These are phyloP conservation scores for Drosophila malerkotliana DNA, from an alignment of 1,140 invertebrate genomes.

Conservation along the genomic window DNA sequence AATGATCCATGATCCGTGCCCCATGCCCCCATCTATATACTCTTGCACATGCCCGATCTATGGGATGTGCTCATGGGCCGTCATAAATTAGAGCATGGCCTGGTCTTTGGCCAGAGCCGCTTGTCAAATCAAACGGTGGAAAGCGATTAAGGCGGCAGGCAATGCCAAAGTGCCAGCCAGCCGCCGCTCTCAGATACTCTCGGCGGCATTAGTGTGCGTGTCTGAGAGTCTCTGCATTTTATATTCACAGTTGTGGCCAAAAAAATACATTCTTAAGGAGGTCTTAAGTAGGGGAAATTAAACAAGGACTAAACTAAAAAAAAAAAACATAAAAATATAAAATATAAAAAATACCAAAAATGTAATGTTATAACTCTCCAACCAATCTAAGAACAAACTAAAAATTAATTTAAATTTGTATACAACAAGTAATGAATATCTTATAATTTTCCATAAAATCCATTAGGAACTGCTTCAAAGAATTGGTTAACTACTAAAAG, in stretches of 20 bases:
- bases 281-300: too few relatives aligned
- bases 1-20: conserved; percentile 51
- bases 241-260: conserved; percentile 3
- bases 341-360: too few relatives aligned
- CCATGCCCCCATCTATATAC: conserved; percentile 16
- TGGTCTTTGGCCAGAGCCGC: conserved; percentile 47
- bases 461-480: too few relatives aligned
- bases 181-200: conserved; percentile 28
- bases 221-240: conserved; percentile 10
- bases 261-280: not conserved
- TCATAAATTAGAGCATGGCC: conserved; percentile 70
- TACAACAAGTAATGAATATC: too few relatives aligned
- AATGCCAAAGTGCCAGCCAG: conserved; percentile 61
- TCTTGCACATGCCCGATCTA: conserved; percentile 1
- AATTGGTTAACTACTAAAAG: too few relatives aligned
- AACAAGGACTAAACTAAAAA: too few relatives aligned
- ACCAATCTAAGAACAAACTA: too few relatives aligned
- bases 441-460: too few relatives aligned
- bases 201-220: conserved; percentile 19
- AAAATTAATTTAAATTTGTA: too few relatives aligned
- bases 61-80: conserved; percentile 41
- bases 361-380: too few relatives aligned
- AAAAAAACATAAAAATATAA: too few relatives aligned
- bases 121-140: conserved; percentile 73
- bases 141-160: conserved; percentile 65